Conservation (phyloP, 2,113 vertebrate genomes). For the Enhydra lutris region DNA sequence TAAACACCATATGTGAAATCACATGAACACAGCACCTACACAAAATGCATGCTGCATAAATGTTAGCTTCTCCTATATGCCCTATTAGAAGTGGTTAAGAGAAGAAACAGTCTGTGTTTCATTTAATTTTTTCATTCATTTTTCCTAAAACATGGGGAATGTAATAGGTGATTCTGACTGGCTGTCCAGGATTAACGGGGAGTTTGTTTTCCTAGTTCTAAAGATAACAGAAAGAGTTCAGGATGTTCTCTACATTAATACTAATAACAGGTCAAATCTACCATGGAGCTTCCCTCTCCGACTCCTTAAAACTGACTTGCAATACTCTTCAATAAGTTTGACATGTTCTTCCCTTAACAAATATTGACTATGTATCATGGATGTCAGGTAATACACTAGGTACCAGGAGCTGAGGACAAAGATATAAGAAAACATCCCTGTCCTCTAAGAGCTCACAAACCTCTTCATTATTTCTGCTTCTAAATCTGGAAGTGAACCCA, state of each 20-base stretch:
- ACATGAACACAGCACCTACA: not conserved
- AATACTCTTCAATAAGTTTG: not conserved
- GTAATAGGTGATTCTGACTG: not conserved
- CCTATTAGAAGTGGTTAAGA: not conserved
- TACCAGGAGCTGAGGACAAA: not conserved
- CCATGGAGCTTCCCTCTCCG: not conserved
- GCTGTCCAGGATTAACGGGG: not conserved
- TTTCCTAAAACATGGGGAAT: not conserved
- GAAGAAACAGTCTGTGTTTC: not conserved
- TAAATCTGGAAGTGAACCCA: not conserved
- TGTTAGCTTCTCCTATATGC: not conserved
- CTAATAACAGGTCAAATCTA: not conserved
- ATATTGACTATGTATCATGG: not conserved
- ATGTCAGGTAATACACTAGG: not conserved
- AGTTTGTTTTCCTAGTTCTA: not conserved
- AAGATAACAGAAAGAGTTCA: conserved; percentile 23
- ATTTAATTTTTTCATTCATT: not conserved
- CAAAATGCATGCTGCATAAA: not conserved
- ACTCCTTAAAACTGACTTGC: not conserved
- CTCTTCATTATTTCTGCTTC: conserved; percentile 2
- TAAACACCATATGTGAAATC: not conserved
- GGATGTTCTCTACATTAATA: not conserved
- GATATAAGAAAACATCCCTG: not conserved
- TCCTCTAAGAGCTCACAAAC: not conserved
- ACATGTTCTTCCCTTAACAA: not conserved